Percentiles rank a stretch among this genome's conserved stretches.
Conservation (phyloP, 2,888 invertebrate genomes). For the Elegia similella region DNA sequence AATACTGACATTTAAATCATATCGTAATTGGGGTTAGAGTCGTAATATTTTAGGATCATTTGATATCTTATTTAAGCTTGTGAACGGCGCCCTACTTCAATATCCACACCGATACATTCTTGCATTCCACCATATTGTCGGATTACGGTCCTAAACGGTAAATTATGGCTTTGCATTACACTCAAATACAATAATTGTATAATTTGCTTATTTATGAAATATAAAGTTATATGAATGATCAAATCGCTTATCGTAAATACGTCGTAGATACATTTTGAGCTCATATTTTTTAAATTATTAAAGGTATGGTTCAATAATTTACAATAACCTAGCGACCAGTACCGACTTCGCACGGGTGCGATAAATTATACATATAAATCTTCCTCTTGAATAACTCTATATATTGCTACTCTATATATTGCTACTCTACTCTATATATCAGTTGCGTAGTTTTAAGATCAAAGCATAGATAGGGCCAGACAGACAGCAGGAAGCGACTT, state of each 20-base stretch:
- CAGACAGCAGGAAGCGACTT: too few species aligned
- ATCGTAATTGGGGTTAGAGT: neutral
- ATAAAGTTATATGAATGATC: neutral
- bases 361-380: too few species aligned
- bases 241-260: neutral
- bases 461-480: too few species aligned
- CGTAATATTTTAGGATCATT: neutral
- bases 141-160: neutral
- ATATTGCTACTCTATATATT: too few species aligned
- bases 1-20: neutral
- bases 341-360: too few species aligned
- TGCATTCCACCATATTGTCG: neutral
- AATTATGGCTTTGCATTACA: constrained; percentile 1
- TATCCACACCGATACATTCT: neutral
- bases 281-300: too few species aligned
- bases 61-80: neutral
- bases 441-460: too few species aligned
- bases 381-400: too few species aligned
- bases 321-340: too few species aligned
- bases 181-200: neutral
- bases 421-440: too few species aligned
- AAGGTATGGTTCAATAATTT: too few species aligned
- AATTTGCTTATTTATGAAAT: neutral
- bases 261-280: too few species aligned
- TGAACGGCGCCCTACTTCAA: neutral